These are phyloP conservation scores for Macroglossus sobrinus DNA, from an alignment of 2,113 vertebrate species.

Conservation along the genomic window DNA sequence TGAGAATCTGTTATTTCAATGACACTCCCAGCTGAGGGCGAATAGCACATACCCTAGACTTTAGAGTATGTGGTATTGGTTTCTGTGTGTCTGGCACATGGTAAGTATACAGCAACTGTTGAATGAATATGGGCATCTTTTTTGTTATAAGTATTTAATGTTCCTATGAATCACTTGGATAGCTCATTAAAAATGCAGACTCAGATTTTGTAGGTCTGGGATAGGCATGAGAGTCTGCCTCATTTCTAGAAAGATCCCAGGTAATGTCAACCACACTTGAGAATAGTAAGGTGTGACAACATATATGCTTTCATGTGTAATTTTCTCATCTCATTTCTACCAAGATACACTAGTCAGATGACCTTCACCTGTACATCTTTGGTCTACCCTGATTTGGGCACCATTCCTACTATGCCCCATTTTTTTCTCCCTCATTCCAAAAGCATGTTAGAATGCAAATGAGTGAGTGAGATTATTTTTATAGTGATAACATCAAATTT, in stretches of 20 bases:
- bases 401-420: not conserved
- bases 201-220: not conserved
- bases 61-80: not conserved
- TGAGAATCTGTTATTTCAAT: not conserved
- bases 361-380: not conserved
- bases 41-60: not conserved
- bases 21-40: not conserved
- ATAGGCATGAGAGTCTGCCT: not conserved
- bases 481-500: not conserved
- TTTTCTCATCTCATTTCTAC: slow-evolving; percentile 2
- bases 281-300: not conserved
- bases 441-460: not conserved
- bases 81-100: not conserved
- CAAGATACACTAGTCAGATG: not conserved
- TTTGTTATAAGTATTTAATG: not conserved
- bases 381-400: not conserved
- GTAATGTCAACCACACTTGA: not conserved
- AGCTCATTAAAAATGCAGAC: not conserved
- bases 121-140: not conserved
- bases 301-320: not conserved
- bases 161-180: not conserved
- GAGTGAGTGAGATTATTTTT: not conserved
- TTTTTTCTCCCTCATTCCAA: not conserved
- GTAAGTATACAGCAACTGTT: not conserved
- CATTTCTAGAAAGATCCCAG: not conserved